Evolutionary conservation across 2,113 vertebrate genomes (phyloP).

Genomic region (Chlorocebus sabaeus): DNA sequence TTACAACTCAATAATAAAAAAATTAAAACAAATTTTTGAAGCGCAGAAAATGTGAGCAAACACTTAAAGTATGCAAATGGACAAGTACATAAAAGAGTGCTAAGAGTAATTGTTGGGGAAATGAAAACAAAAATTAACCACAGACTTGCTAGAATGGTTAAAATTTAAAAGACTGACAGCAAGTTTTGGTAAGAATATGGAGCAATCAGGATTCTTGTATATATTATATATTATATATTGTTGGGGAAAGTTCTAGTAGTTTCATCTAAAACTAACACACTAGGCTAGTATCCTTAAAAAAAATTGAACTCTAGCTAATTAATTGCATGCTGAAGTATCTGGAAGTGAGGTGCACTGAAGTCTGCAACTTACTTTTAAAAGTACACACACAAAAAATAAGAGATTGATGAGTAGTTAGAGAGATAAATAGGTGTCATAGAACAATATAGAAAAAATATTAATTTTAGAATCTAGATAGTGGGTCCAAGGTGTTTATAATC

Average conservation of each 20-base stretch:
- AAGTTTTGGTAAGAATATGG: neutral
- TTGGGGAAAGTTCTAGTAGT: neutral
- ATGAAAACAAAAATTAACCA: neutral
- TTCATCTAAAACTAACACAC: neutral
- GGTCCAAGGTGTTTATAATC: neutral
- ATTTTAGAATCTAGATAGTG: neutral
- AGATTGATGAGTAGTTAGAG: neutral
- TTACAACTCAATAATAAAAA: neutral
- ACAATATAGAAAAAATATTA: neutral
- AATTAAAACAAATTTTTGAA: neutral
- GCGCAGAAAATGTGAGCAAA: neutral
- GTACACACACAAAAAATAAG: neutral
- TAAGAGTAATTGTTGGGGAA: neutral
- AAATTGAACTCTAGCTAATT: neutral
- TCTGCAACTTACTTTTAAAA: neutral
- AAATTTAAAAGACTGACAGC: neutral
- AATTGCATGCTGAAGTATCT: neutral
- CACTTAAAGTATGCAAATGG: neutral
- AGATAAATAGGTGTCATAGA: neutral
- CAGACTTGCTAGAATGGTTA: neutral
- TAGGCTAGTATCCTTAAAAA: neutral
- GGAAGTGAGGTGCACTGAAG: neutral
- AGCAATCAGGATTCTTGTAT: neutral
- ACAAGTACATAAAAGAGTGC: neutral
- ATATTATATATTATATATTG: no score